A percentile compares a stretch with the other conserved stretches of the same genome.
Conservation (phyloP, 2,113 vertebrate genomes). For the Limnothrissa miodon region DNA sequence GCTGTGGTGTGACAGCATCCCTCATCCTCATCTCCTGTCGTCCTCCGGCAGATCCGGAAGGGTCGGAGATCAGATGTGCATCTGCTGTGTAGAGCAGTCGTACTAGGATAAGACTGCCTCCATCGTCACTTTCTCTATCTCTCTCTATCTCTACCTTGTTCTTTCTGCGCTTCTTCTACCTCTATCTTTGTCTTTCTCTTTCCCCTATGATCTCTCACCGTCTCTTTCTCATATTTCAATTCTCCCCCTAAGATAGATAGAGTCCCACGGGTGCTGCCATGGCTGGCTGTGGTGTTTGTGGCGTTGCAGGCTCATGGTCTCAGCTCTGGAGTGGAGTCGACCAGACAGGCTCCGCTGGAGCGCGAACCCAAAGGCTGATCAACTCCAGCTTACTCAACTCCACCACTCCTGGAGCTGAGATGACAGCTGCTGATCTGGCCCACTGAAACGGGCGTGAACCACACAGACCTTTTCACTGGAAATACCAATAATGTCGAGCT, state of each 20-base stretch:
- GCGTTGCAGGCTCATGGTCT: neutral
- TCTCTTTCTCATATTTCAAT: neutral
- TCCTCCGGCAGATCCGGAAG: neutral
- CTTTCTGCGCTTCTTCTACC: neutral
- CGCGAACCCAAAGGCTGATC: neutral
- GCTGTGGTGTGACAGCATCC: neutral
- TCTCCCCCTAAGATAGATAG: too few species aligned
- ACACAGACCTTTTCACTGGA: neutral
- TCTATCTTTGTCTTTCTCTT: neutral
- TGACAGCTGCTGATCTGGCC: neutral
- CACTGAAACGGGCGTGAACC: neutral
- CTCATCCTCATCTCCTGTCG: neutral
- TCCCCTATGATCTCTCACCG: neutral
- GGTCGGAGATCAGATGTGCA: neutral
- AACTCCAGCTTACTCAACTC: neutral
- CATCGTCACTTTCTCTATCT: neutral
- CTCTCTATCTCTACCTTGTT: neutral
- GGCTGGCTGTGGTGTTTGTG: neutral
- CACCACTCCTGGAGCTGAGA: neutral
- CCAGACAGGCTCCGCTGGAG: neutral
- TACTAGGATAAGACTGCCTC: neutral
- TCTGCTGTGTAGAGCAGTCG: neutral
- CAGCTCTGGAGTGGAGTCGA: too few species aligned
- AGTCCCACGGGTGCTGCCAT: too few species aligned
- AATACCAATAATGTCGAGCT: slow-evolving; percentile 4